Evolutionary conservation across 2,888 invertebrate species (phyloP).

Genomic region (Eupelmus urozonus): DNA sequence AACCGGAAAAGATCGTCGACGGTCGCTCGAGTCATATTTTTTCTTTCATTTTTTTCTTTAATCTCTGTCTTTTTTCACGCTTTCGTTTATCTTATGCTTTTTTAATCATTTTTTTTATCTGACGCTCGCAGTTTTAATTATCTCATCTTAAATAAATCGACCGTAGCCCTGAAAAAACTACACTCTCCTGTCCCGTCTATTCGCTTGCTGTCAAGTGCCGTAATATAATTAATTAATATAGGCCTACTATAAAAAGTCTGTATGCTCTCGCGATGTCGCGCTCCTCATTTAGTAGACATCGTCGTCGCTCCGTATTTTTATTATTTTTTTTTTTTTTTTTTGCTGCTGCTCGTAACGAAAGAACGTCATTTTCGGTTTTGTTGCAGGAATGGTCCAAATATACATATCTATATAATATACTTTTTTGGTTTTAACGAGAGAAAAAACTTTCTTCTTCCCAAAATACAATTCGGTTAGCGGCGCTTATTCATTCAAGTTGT

Average conservation of each 20-base stretch:
- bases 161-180: slow-evolving; percentile 61
- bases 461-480: slow-evolving; percentile 75
- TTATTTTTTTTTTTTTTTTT: slow-evolving; percentile 51
- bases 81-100: slow-evolving; percentile 49
- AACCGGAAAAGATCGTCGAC: slow-evolving; percentile 60
- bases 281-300: slow-evolving; percentile 65
- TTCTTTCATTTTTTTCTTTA: slow-evolving; percentile 57
- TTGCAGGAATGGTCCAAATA: slow-evolving; percentile 77
- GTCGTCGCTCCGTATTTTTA: slow-evolving; percentile 64
- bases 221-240: slow-evolving; percentile 68
- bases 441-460: slow-evolving; percentile 77
- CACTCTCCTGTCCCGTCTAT: slow-evolving; percentile 60
- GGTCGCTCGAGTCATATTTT: slow-evolving; percentile 61
- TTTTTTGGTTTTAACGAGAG: slow-evolving; percentile 77
- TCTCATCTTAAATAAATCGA: slow-evolving; percentile 65
- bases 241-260: slow-evolving; percentile 70
- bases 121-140: slow-evolving; percentile 53
- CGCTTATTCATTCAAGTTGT: slow-evolving; percentile 75
- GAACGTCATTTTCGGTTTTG: slow-evolving; percentile 75
- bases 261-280: slow-evolving; percentile 69
- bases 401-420: slow-evolving; percentile 77
- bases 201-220: slow-evolving; percentile 64
- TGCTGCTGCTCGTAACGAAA: slow-evolving; percentile 75
- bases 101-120: slow-evolving; percentile 48
- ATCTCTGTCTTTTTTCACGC: slow-evolving; percentile 44